Evolutionary conservation across 2,113 vertebrate species (phyloP), one percentile per base, ranked within the genome.

Genomic region (Gila orcuttii): DNA sequence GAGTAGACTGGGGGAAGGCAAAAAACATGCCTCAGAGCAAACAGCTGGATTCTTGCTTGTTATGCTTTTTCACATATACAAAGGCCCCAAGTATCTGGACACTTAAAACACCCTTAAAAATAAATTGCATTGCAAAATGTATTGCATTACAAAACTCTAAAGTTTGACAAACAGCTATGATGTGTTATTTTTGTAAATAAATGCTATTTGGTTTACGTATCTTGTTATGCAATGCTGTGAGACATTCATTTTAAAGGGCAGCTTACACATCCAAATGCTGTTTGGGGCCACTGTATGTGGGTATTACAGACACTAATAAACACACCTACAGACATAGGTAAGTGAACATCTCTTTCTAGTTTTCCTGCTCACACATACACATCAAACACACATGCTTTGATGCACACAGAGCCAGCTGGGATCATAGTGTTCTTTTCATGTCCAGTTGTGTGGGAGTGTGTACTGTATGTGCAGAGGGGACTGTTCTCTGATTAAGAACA

Each of bases 361-460:
- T 5, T 19, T 80, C 33, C 21, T 57, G 36, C 23, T 62, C 31
- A 80, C 23, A 17, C 55, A 55, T 10, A 55, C 7, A 55, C 25
- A 76, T 76, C 8, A 50, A 76, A 47, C 12, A 66, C 79, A 66
- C 39, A 50, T 31, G 28, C 62, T 82, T 28, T 68, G 28, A 82
- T 31, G 62, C 62, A 50, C 62, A 68, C 25, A 47, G 42, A 23
- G 45, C 45, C 79, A 69, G 60, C 31, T 52, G 42, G 45, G 62
- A 52, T 66, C 45, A 52, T 19, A 52, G 17, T 69, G 62, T 69
- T 64, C 19, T 64, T 52, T 77, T 78, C 31, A 66, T 52, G 73
- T 77, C 59, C 33, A 78, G 60, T 83, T 78, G 73, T 77, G 76
- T 45, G 28, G 36, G 45, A 36, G 75, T 83, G 45, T 19, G 12